Base-by-base conservation (phyloP, 1,140 invertebrate genomes). In the Pseudomyrmex sp. region DNA sequence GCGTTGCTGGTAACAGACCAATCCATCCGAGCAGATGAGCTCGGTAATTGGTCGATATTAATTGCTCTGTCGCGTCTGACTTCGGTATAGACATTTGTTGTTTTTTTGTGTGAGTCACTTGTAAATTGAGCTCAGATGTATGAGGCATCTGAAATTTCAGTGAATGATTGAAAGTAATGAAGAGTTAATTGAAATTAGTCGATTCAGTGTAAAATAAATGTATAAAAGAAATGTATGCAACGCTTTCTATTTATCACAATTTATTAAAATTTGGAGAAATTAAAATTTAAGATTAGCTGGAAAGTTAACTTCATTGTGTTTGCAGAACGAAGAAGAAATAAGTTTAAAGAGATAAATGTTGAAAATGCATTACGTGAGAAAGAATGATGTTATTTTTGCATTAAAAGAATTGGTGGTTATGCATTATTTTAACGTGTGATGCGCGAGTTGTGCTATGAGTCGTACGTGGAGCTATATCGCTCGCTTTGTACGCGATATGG, bases 11-110 rank as follows among this genome's bases (percentile, higher is more conserved):
- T 59, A 48, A 72, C 68, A 8, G 20, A 56, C 72, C 76, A 59
- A 80, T 72, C 46, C 46, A 35, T 35, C 12, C 44, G 3, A 18
- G 54, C 76, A 35, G 52, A 48, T 58, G 23, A 15, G 15, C 5
- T 12, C 54, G 52, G 58, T 70, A 79, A 79, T 79, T 58, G 20
- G 2, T 7, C 5, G 35, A 35, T 79, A 70, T 79, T 69, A 79
- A 70, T 23, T 70, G 20, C 44, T 18, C 54, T 48, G 20, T 54
- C 4, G 20, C 13, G 46, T 69, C 18, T 48, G 48, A 79, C 15
- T 58, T 79, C n/a, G 63, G 35, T 54, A 13, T 12, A 2, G 69
- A 15, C 48, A 35, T 79, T 18, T 12, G 26, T 66, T 44, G 15
- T 59, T 20, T 79, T 26, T 68, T 54, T 15, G 9, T 5, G 10